Conservation (phyloP, 2,888 invertebrate species). For the Clivina fossor region DNA sequence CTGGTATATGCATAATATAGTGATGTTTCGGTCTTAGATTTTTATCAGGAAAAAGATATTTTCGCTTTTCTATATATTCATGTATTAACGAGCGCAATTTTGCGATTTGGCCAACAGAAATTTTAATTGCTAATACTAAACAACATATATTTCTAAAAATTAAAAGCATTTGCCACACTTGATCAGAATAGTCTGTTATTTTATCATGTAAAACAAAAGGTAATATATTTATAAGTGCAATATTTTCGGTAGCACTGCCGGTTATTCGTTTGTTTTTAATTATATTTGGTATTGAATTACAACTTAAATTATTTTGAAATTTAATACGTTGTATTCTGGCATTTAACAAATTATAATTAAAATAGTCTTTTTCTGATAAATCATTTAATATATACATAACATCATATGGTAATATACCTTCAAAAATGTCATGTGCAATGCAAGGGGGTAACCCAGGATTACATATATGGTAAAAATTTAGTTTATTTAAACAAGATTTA, state of each 20-base stretch:
- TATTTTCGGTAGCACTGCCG: constrained; percentile 5
- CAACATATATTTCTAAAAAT: constrained; percentile 1
- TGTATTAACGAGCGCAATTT: not conserved
- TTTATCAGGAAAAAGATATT: not conserved
- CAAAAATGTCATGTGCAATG: constrained; percentile 40
- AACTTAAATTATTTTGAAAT: not conserved
- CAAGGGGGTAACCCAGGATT: constrained; percentile 40
- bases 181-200: constrained; percentile 4
- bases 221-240: constrained; percentile 3
- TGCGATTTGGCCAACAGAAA: constrained; percentile 4
- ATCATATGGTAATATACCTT: constrained; percentile 38
- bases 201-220: constrained; percentile 8
- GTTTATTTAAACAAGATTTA: constrained; percentile 39
- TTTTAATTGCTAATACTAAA: constrained; percentile 1
- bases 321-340: not conserved
- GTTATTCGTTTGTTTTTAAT: constrained; percentile 23
- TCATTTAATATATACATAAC: constrained; percentile 37
- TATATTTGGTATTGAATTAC: constrained; percentile 1
- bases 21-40: constrained; percentile 3
- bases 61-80: constrained; percentile 2
- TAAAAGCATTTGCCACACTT: constrained; percentile 11
- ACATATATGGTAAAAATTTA: constrained; percentile 39
- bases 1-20: constrained; percentile 4
- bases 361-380: constrained; percentile 24
- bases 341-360: constrained; percentile 3